phyloP scores from a whole-genome alignment of 2,797 vertebrate species.

The Fundulus diaphanus region DNA sequence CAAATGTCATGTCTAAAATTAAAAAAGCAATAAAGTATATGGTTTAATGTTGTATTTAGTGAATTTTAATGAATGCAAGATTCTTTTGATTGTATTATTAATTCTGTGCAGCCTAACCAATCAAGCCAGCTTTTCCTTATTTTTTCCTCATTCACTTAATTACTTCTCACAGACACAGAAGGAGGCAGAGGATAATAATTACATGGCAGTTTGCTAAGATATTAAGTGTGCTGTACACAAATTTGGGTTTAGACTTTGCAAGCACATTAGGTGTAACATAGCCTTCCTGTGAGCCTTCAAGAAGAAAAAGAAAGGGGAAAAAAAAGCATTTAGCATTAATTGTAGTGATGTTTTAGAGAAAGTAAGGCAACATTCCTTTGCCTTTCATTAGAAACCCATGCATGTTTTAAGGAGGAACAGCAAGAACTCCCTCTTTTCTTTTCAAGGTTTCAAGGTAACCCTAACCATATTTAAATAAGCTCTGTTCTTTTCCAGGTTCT shows the following conservation, averaged over 20 bases:
- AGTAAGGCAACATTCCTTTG: neutral
- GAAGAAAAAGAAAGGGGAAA: neutral
- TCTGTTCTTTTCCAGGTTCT: neutral
- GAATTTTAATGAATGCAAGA: neutral
- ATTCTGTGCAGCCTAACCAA: neutral
- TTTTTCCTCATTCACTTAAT: neutral
- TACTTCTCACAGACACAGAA: no score
- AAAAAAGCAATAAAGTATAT: neutral
- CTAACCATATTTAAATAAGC: neutral
- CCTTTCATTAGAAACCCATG: neutral
- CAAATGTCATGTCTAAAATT: neutral
- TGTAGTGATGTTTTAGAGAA: neutral
- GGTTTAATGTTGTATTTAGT: neutral
- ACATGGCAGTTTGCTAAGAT: neutral
- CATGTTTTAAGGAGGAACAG: neutral
- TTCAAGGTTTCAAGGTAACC: no score
- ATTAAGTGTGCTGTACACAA: neutral
- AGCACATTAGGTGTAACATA: neutral
- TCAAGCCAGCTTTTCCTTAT: neutral
- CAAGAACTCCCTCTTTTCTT: neutral
- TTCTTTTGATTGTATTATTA: neutral
- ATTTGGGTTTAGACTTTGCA: neutral
- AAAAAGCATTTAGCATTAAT: neutral
- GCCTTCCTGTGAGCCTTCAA: neutral
- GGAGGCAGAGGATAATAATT: no score